Percentiles rank a stretch among this genome's conserved stretches.
These are phyloP conservation scores for Pseudomyrmex concolor DNA, from an alignment of 1,140 invertebrate species.

Conservation along the genomic window DNA sequence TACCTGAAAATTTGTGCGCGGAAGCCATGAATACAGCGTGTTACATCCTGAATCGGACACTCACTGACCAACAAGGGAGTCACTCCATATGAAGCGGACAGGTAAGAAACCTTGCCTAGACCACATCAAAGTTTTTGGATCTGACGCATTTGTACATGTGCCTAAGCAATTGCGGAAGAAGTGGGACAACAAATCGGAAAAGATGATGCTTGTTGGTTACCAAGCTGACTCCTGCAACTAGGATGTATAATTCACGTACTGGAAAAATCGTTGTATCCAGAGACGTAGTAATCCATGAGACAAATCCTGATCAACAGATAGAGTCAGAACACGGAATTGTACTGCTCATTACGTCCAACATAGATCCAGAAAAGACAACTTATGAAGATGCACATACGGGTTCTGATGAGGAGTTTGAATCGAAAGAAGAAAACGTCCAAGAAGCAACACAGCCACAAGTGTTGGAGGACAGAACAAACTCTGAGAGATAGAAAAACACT, in stretches of 20 bases:
- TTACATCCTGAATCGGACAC: neutral
- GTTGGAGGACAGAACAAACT: neutral
- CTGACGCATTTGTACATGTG: neutral
- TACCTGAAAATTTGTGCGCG: neutral
- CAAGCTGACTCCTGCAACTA: conserved; percentile 6
- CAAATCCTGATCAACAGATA: neutral
- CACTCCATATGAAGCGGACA: neutral
- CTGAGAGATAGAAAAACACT: neutral
- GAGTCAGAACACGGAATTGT: neutral
- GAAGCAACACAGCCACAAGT: too few species aligned
- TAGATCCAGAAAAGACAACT: neutral
- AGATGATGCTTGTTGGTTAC: conserved; percentile 46
- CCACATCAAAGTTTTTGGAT: neutral
- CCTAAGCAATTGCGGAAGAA: conserved; percentile 55
- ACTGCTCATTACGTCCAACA: neutral
- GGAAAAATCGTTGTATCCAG: neutral
- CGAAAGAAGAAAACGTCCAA: neutral
- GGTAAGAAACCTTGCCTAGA: neutral
- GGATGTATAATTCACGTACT: neutral
- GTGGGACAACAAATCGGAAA: conserved; percentile 56
- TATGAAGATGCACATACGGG: neutral
- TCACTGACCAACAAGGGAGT: neutral
- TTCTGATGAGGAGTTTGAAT: neutral
- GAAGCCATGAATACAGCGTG: conserved; percentile 4
- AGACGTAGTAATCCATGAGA: neutral